These are phyloP conservation scores for Heptranchias perlo DNA, from an alignment of 2,113 vertebrate genomes.

Conservation along the genomic window DNA sequence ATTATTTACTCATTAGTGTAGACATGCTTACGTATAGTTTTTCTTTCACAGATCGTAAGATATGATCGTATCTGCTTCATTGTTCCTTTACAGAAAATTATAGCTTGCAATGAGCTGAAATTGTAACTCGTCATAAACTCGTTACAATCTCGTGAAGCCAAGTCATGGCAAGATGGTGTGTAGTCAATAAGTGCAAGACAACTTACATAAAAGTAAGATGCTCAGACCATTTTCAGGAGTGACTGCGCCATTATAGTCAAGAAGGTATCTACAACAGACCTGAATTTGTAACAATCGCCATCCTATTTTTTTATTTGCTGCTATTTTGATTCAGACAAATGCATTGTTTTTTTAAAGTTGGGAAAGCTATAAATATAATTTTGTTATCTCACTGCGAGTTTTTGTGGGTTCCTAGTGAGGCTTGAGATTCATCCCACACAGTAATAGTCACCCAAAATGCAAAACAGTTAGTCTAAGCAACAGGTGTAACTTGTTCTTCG, in stretches of 20 bases:
- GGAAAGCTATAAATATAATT: background rate
- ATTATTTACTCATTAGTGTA: background rate
- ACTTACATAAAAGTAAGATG: background rate
- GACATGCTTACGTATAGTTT: background rate
- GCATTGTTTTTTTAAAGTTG: background rate
- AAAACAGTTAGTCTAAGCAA: background rate
- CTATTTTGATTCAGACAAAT: background rate
- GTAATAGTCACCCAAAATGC: background rate
- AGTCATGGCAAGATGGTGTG: too few relatives aligned
- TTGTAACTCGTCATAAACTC: background rate
- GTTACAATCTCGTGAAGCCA: background rate
- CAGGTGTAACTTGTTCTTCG: background rate
- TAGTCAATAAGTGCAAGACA: background rate
- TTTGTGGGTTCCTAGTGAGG: background rate
- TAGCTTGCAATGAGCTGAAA: background rate
- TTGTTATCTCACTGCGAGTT: background rate
- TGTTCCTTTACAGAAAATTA: background rate
- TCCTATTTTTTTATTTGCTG: background rate
- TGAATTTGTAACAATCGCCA: background rate
- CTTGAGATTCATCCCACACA: background rate
- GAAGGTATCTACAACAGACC: background rate
- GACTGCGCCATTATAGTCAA: too few relatives aligned
- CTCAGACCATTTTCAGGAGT: background rate
- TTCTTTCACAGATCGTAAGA: background rate
- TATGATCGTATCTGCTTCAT: background rate